Percentiles rank a stretch among this genome's conserved stretches.
Conservation (phyloP, 1,140 invertebrate genomes). For the Macrocentrus cingulum region DNA sequence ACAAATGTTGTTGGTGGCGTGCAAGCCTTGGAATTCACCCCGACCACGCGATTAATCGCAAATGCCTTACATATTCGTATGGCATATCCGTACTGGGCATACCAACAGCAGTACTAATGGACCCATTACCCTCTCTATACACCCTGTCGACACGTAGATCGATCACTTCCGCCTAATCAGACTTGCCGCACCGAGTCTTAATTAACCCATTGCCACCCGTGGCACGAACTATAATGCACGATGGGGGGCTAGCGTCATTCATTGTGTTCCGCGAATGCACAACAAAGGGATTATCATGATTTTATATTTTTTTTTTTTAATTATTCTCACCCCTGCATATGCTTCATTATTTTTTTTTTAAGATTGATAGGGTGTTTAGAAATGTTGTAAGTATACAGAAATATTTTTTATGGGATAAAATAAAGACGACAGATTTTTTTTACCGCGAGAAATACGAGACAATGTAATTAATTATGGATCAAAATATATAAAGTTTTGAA, state of each 20-base stretch:
- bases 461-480: neutral
- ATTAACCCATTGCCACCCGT: constrained; percentile 9
- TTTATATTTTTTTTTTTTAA: neutral
- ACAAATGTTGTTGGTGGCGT: neutral
- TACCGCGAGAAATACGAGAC: neutral
- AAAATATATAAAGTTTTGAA: neutral
- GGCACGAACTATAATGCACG: neutral
- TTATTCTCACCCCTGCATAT: neutral
- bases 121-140: constrained; percentile 32
- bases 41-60: constrained; percentile 40
- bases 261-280: neutral
- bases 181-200: constrained; percentile 13
- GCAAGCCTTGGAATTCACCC: constrained; percentile 31
- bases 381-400: no score
- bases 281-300: neutral
- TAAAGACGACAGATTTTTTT: neutral
- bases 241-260: neutral
- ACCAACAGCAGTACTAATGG: constrained; percentile 38
- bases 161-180: constrained; percentile 48
- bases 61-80: constrained; percentile 49
- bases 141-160: constrained; percentile 32
- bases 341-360: no score
- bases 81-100: constrained; percentile 37
- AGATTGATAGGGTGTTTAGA: no score
- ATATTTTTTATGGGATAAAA: no score